Base-by-base conservation (phyloP, 2,113 vertebrate genomes). In the Puffinus mauretanicus region DNA sequence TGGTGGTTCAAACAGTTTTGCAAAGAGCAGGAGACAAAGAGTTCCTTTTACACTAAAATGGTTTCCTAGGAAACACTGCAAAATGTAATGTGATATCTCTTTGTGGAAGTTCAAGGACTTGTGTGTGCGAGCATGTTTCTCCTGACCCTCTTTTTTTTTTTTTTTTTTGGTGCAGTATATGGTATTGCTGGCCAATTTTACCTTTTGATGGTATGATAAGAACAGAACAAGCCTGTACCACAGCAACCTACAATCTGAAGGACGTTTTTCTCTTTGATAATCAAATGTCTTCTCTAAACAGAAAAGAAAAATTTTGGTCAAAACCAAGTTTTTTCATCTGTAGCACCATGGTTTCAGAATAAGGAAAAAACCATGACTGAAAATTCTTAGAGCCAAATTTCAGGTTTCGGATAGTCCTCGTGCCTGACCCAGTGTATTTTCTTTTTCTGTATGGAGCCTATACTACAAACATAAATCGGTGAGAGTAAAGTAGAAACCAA, bases 31-130 rank as follows among this genome's bases (percentile, higher is more conserved):
- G 96, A 98, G 97, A 98, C 98, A 98, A 98, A 98, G 98, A 98
- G 95, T 95, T 97, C 83, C 71, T 97, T 98, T 97, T 98, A 97
- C 94, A 91, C 95, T 82, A 87, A 97, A 97, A 94, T 92, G 94
- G 98, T 98, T 98, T 98, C 98, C 98, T 98, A 97, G 98, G 98
- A 98, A 98, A 98, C 98, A 88, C 95, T 92, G 94, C 85, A 96
- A 97, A 96, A 95, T 89, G 96, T 96, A 98, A 98, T 36, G 51
- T 27, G 83, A 95, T 96, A 97, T 76, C 83, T 96, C 95, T 98
- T 97, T 93, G 94, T 96, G 82, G 93, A 96, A 97, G 96, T 98
- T 98, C 97, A 98, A 98, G 98, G 97, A 97, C 91, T 96, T 93
- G 54, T 82, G 76, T 86, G 69, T n/a, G 22, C 6, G 0, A 47